A percentile compares a stretch with the other conserved stretches of the same genome.
These are phyloP conservation scores for Miopithecus talapoin DNA, from an alignment of 2,797 vertebrate genomes.

Conservation along the genomic window DNA sequence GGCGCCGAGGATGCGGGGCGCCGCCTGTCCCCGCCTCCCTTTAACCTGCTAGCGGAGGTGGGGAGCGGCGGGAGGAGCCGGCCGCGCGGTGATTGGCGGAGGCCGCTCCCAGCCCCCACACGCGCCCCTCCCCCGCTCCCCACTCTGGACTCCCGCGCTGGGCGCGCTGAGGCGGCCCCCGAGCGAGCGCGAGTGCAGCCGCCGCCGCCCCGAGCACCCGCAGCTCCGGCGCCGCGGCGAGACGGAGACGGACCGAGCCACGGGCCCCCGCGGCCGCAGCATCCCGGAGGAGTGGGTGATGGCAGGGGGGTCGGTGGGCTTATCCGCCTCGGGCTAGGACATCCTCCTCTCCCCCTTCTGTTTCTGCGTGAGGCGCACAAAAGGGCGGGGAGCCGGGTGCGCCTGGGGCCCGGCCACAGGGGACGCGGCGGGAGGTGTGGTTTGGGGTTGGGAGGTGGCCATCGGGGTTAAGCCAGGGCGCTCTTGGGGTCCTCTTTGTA, in stretches of 20 bases:
- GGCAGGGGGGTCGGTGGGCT: conserved; percentile 57
- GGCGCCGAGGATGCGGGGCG: neutral
- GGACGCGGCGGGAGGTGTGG: neutral
- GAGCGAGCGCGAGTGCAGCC: conserved; percentile 62
- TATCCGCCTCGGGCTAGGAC: neutral
- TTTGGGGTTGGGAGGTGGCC: neutral
- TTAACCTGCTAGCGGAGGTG: conserved; percentile 67
- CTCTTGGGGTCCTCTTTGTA: conserved; percentile 21
- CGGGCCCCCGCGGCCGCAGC: conserved; percentile 48
- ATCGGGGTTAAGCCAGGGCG: neutral
- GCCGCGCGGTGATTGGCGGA: conserved; percentile 57
- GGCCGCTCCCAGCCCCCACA: conserved; percentile 44
- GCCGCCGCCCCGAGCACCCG: conserved; percentile 49
- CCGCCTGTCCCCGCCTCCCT: conserved; percentile 35
- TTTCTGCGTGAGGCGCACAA: conserved; percentile 58
- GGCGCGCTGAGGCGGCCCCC: conserved; percentile 51
- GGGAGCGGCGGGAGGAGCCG: conserved; percentile 58
- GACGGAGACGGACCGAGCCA: conserved; percentile 22
- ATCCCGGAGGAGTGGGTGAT: conserved; percentile 76
- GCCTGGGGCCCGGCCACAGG: neutral
- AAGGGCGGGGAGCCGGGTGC: conserved; percentile 51
- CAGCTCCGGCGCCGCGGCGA: conserved; percentile 56
- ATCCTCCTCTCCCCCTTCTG: neutral
- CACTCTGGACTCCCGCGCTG: conserved; percentile 28
- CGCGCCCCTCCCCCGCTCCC: conserved; percentile 56